Base-by-base conservation (phyloP, 1,140 invertebrate species). In the Scaptomyza graminum region DNA sequence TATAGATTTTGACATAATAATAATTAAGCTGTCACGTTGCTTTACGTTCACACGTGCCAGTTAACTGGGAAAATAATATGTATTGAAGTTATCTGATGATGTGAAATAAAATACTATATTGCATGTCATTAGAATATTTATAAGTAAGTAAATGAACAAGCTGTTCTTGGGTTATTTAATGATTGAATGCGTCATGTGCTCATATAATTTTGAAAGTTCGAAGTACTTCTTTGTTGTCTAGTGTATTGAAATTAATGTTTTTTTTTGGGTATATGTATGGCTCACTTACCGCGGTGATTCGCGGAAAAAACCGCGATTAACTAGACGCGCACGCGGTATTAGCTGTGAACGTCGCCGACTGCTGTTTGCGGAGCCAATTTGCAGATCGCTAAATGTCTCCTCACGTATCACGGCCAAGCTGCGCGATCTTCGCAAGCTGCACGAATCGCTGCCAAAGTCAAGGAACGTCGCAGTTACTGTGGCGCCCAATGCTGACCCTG, bases 391-490 rank as follows among this genome's bases (percentile, higher is more conserved):
- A 89, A 94, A 95, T 52, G 95, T 94, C 91, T 96, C 95, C 90
- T 96, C 95, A 83, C 95, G 94, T 87, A 96, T 95, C 44, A 96
- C 94, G 46, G 95, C 95, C 76, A 96, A 94, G 83, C 95, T 96
- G 74, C 94, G 92, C 70, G 95, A 95, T 44, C 95, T 93, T 34
- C 95, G 93, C 79, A 96, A 92, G 71, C 95, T 94, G 68, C 94
- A 95, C 66, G 94, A 93, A 70, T 94, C 93, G 67, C 76, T 90
- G 69, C 82, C 85, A 74, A 90, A 81, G 51, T 91, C 90, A 37
- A 88, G 50, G 39, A 76, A 74, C 28, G 85, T 80, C 31, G 80
- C 74, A 3, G 85, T 67, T n/a, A 78, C 52, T 22, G 61, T 52
- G 7, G 49, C 37, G n/a, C 16, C 28, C n/a, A 52, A 13, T 12